These are phyloP conservation scores for Acyrthosiphon pisum DNA, from an alignment of 1,140 invertebrate genomes.

Conservation along the genomic window DNA sequence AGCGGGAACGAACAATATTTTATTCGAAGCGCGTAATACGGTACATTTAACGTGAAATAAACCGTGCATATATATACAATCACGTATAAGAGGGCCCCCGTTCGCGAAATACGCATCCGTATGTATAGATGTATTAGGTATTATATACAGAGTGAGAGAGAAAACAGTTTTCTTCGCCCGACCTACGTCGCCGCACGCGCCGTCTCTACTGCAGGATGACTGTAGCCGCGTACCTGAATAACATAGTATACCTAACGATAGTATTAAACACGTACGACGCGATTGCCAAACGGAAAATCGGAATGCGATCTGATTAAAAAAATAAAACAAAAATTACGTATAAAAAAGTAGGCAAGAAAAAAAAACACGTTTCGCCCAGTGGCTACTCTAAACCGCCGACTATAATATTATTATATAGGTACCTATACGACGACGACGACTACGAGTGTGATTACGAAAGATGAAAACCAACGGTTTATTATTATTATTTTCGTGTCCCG, in stretches of 20 bases:
- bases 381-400: not conserved
- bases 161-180: not conserved
- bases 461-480: conserved; percentile 33
- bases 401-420: not conserved
- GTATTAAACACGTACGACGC: not conserved
- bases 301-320: conserved; percentile 39
- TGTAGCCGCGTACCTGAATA: not conserved
- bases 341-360: not conserved
- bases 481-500: conserved; percentile 18
- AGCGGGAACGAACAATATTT: not conserved
- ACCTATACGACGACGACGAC: not conserved
- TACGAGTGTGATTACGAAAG: conserved; percentile 36
- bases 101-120: not conserved
- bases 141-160: not conserved
- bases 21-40: not conserved
- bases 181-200: not conserved
- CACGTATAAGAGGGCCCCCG: not conserved
- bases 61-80: not conserved
- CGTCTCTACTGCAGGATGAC: not conserved
- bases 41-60: not conserved
- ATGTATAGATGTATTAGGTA: not conserved
- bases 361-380: conserved; percentile 27
- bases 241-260: not conserved
- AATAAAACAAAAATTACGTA: conserved; percentile 5
- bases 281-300: conserved; percentile 24